A percentile compares a stretch with the other conserved stretches of the same genome.
These are phyloP conservation scores for Ecliptopera silaceata DNA, from an alignment of 2,888 invertebrate species.

Conservation along the genomic window DNA sequence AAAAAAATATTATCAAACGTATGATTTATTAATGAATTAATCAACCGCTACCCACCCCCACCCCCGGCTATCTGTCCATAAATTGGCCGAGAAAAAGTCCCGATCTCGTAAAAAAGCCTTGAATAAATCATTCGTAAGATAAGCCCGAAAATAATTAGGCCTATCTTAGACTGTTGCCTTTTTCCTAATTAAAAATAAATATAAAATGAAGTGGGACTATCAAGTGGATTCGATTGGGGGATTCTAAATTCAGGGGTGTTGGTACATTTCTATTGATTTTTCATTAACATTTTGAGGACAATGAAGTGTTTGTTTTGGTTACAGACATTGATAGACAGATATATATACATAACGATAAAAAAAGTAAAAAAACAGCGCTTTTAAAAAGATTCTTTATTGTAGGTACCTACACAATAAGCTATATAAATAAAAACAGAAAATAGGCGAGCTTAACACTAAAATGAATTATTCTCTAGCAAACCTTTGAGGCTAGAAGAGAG, in stretches of 20 bases:
- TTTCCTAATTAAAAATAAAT: constrained; percentile 81
- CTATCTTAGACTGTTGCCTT: constrained; percentile 54
- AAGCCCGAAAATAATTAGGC: constrained; percentile 76
- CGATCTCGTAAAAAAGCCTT: constrained; percentile 43
- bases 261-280: constrained; percentile 68
- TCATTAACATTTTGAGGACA: constrained; percentile 56
- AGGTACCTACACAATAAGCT: too few relatives aligned
- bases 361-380: too few relatives aligned
- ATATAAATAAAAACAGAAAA: too few relatives aligned
- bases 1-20: constrained; percentile 31
- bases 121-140: constrained; percentile 77
- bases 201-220: constrained; percentile 68
- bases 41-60: constrained; percentile 50
- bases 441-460: too few relatives aligned
- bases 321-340: too few relatives aligned
- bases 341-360: too few relatives aligned
- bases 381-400: too few relatives aligned
- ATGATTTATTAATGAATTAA: constrained; percentile 63
- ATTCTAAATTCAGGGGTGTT: constrained; percentile 23
- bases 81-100: constrained; percentile 54
- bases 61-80: constrained; percentile 54
- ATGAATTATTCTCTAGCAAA: too few relatives aligned
- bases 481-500: too few relatives aligned
- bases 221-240: constrained; percentile 51
- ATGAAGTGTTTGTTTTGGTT: constrained; percentile 9